Base-by-base conservation (phyloP, 2,888 invertebrate genomes). In the Branchellion lobata region DNA sequence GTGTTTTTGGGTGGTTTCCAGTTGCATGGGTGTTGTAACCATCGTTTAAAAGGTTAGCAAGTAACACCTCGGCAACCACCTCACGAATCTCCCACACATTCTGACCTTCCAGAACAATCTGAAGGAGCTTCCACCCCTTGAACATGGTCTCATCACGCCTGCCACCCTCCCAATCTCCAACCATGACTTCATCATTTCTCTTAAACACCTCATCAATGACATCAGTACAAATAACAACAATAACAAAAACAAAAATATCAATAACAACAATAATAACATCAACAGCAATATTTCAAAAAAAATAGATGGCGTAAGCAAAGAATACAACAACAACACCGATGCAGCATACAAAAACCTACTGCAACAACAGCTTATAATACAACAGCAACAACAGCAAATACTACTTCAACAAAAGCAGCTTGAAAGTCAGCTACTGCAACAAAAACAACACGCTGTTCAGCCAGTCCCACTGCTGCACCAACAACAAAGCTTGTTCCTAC, bases 351-450 rank as follows among this genome's bases (percentile, higher is more conserved):
- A 57, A n/a, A 57, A n/a, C 61, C 21, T 57, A 5, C 5, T 57
- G 61, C 61, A 57, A n/a, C 61, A 57, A 57, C 61, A 57, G 21
- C 61, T 57, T n/a, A n/a, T n/a, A 24, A 57, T 57, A 57, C 21
- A 14, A 18, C 61, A 57, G 21, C 61, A 57, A 57, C 61, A 57
- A n/a, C 61, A 57, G 21, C 61, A 18, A 57, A 57, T 57, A 18
- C 61, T 57, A 5, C 24, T 57, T 5, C 61, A 57, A 57, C 61
- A 57, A n/a, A 57, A 69, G 34, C 11, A 69, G 29, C 27, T 69
- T 27, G 33, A 69, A 31, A 14, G 29, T 5, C 18, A 57, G 21
- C 34, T 34, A 27, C 31, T 29, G 34, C 69, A 69, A 69, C 69
- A 69, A 31, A 33, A 31, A 33, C 29, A 69, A 27, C 69, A 27